A percentile compares a stretch with the other conserved stretches of the same genome.
Evolutionary conservation across 2,888 invertebrate species (phyloP).

Genomic region (Plagiodera versicolora): DNA sequence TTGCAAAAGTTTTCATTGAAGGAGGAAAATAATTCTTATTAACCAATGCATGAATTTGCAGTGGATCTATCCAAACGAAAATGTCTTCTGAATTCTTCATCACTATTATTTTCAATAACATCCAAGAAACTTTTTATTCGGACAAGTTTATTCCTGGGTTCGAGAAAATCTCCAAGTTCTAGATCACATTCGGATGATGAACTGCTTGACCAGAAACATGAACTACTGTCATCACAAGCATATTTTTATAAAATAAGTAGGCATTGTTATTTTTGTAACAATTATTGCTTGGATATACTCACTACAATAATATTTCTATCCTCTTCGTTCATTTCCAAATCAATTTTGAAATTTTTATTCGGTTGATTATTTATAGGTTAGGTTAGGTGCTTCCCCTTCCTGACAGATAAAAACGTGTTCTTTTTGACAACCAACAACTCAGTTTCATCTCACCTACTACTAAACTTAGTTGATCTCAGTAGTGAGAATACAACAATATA

Average conservation of each 20-base stretch:
- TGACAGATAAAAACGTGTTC: no score
- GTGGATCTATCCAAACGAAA: slow-evolving; percentile 7
- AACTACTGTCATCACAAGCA: neutral
- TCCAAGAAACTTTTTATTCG: slow-evolving; percentile 1
- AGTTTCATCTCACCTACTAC: no score
- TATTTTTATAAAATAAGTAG: neutral
- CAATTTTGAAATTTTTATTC: no score
- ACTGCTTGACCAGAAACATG: neutral
- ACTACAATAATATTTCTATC: slow-evolving; percentile 1
- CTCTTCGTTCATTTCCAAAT: no score
- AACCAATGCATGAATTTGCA: slow-evolving; percentile 5
- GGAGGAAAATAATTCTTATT: neutral
- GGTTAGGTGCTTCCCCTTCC: no score
- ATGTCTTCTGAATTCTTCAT: slow-evolving; percentile 4
- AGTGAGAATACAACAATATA: no score
- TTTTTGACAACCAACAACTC: no score
- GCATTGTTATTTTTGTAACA: neutral
- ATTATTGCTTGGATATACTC: neutral
- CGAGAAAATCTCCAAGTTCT: neutral
- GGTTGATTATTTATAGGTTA: no score
- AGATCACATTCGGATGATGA: neutral
- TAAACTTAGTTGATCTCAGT: no score
- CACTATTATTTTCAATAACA: slow-evolving; percentile 5
- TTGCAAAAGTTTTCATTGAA: neutral
- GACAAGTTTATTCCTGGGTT: neutral